phyloP scores from a whole-genome alignment of 1,140 invertebrate genomes.

The Caenorhabditis inopinata region DNA sequence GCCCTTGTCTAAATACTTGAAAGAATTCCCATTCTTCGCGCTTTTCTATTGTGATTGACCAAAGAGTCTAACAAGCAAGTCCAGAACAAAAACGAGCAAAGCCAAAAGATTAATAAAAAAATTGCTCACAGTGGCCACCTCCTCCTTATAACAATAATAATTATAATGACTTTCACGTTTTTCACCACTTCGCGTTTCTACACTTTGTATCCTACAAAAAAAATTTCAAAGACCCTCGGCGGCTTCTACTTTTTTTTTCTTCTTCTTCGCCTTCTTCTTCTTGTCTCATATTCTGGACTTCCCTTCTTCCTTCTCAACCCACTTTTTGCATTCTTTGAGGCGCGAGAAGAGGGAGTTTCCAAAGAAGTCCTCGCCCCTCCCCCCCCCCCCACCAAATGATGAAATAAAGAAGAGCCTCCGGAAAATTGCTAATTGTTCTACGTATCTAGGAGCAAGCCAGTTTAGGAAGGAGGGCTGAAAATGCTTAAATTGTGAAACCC shows the following conservation, averaged over 20 bases:
- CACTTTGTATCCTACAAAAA: no score
- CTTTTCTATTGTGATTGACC: neutral
- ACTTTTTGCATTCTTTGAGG: neutral
- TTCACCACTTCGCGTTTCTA: neutral
- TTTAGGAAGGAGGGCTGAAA: no score
- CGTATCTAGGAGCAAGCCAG: no score
- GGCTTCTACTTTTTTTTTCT: neutral
- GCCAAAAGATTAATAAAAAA: slow-evolving; percentile 18
- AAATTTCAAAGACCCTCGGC: neutral
- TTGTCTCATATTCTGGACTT: no score
- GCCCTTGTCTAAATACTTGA: no score
- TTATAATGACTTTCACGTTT: slow-evolving; percentile 31
- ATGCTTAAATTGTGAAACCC: no score
- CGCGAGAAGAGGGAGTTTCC: neutral
- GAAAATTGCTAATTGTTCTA: no score
- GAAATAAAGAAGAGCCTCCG: neutral
- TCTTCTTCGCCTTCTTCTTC: neutral
- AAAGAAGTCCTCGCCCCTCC: no score
- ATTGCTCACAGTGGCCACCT: neutral
- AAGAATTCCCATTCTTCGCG: no score
- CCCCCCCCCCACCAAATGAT: neutral
- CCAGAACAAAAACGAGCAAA: neutral
- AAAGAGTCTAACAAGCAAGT: no score
- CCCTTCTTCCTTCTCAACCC: neutral
- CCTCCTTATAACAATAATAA: no score